Conservation (phyloP, 64 coral and sea anemone species). For the Montipora cactus region DNA sequence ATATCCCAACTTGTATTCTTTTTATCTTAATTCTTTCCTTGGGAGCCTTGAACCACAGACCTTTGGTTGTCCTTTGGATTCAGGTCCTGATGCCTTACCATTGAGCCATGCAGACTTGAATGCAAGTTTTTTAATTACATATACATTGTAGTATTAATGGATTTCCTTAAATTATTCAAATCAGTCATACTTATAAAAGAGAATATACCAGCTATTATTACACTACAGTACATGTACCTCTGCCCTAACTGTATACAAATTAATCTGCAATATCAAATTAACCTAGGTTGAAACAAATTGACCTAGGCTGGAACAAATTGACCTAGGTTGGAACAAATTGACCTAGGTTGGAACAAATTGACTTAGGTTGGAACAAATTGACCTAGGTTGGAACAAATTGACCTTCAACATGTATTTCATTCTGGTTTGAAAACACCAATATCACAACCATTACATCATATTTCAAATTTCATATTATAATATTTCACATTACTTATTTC, state of each 20-base stretch:
- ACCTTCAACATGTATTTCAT: no score
- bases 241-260: background rate
- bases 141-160: background rate
- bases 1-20: background rate
- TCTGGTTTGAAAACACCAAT: no score
- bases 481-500: no score
- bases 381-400: no score
- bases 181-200: background rate
- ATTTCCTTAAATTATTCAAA: background rate
- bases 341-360: background rate
- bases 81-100: background rate
- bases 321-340: no score
- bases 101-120: background rate
- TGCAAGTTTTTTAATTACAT: background rate
- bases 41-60: background rate
- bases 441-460: no score
- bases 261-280: background rate
- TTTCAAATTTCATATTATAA: no score
- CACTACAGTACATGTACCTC: background rate
- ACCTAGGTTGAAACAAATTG: background rate
- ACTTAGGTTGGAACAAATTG: background rate
- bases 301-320: background rate
- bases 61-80: constrained; percentile 3
- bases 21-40: background rate
- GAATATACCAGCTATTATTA: background rate